Evolutionary conservation across 2,113 vertebrate species (phyloP).

Genomic region (Rousettus leschenaultii): DNA sequence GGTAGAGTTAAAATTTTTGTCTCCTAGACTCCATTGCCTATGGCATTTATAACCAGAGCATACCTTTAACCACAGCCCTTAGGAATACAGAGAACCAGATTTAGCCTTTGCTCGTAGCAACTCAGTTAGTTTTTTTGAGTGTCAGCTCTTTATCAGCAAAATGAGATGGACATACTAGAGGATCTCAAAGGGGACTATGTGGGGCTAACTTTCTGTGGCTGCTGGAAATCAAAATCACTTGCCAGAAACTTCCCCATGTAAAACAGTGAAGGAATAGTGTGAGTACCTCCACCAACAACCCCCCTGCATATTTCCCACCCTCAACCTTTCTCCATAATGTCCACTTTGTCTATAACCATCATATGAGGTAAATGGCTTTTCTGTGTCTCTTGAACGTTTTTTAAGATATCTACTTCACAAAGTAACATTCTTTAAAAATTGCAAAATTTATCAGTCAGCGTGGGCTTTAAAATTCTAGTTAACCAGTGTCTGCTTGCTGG

Average conservation of each 20-base stretch:
- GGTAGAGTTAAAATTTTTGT: background rate
- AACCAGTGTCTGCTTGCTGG: background rate
- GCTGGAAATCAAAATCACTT: background rate
- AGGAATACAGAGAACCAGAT: background rate
- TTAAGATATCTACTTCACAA: background rate
- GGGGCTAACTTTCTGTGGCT: background rate
- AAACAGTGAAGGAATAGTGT: background rate
- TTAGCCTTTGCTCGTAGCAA: background rate
- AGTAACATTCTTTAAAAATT: background rate
- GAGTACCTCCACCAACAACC: background rate
- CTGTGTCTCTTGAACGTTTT: background rate
- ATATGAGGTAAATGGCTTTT: background rate
- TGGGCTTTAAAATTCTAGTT: background rate
- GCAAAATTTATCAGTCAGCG: background rate
- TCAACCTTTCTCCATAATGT: background rate
- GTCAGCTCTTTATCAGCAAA: background rate
- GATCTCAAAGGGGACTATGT: background rate
- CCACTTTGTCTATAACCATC: background rate
- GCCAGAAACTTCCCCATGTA: background rate
- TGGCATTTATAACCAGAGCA: background rate
- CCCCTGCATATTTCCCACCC: background rate
- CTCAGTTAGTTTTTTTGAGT: background rate
- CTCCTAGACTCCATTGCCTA: background rate
- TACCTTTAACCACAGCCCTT: background rate
- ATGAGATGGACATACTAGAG: background rate